phyloP scores from a whole-genome alignment of 1,140 invertebrate species.

The Bombus terrestris region DNA sequence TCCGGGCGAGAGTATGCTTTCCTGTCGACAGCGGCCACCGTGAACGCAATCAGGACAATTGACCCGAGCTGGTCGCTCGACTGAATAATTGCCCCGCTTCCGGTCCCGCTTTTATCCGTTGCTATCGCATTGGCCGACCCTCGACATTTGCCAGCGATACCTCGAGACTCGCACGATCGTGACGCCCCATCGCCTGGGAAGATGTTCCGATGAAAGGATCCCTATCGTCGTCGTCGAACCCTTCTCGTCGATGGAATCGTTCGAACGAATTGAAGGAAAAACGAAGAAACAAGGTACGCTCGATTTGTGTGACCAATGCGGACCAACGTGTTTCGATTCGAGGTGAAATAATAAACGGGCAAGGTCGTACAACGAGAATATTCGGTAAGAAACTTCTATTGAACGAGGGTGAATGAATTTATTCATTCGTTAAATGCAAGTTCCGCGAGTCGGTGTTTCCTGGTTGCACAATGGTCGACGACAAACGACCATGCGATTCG shows the following conservation, averaged over 20 bases:
- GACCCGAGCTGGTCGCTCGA: constrained; percentile 57
- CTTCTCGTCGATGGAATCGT: neutral
- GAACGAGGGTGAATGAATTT: neutral
- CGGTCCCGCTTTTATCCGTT: constrained; percentile 68
- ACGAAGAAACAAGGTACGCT: neutral
- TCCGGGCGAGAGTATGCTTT: constrained; percentile 32
- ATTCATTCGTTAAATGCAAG: constrained; percentile 23
- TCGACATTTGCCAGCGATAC: constrained; percentile 38
- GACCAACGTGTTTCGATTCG: neutral
- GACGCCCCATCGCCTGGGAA: constrained; percentile 7
- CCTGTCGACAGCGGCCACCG: constrained; percentile 51
- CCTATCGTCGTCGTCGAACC: neutral
- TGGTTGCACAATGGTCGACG: no score
- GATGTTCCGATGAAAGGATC: neutral
- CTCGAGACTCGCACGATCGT: neutral
- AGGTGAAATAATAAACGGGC: neutral
- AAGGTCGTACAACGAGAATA: neutral
- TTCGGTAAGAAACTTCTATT: neutral
- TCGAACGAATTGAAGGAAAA: neutral
- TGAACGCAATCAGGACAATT: constrained; percentile 63
- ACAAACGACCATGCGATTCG: no score
- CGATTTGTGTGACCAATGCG: neutral
- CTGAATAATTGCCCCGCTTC: constrained; percentile 73
- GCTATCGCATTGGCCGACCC: constrained; percentile 7
- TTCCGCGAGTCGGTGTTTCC: neutral